These are phyloP conservation scores for Diprion similis DNA, from an alignment of 1,140 invertebrate genomes.

Conservation along the genomic window DNA sequence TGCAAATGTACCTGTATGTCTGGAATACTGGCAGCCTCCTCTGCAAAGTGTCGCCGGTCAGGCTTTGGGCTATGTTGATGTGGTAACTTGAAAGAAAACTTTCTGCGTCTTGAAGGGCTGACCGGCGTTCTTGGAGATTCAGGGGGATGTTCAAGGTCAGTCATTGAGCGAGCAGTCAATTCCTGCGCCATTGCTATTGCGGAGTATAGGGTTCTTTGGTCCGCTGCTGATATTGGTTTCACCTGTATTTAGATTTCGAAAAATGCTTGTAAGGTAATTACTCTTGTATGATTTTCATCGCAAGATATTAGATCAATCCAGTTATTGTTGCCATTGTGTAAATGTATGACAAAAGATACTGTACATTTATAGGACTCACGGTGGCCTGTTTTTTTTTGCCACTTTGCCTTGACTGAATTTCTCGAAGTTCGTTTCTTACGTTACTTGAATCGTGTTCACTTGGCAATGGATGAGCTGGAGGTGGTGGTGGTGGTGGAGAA, in stretches of 20 bases:
- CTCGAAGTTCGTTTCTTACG: constrained; percentile 76
- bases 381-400: constrained; percentile 79
- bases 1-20: constrained; percentile 79
- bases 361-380: constrained; percentile 65
- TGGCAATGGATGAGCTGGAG: constrained; percentile 57
- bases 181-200: constrained; percentile 95
- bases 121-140: constrained; percentile 74
- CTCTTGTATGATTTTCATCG: background rate
- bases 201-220: constrained; percentile 91
- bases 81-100: constrained; percentile 89
- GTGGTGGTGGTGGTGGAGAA: constrained; percentile 43
- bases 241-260: constrained; percentile 62
- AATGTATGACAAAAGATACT: constrained; percentile 30
- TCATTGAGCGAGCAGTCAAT: constrained; percentile 87
- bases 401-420: constrained; percentile 67
- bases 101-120: constrained; percentile 81
- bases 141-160: constrained; percentile 71
- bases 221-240: constrained; percentile 93
- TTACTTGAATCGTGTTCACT: constrained; percentile 73
- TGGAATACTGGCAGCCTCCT: constrained; percentile 88
- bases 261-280: background rate
- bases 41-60: constrained; percentile 85
- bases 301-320: no score
- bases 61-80: constrained; percentile 67
- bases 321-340: no score